Evolutionary conservation across 2,888 invertebrate species (phyloP).

Genomic region (Melanotus villosus): DNA sequence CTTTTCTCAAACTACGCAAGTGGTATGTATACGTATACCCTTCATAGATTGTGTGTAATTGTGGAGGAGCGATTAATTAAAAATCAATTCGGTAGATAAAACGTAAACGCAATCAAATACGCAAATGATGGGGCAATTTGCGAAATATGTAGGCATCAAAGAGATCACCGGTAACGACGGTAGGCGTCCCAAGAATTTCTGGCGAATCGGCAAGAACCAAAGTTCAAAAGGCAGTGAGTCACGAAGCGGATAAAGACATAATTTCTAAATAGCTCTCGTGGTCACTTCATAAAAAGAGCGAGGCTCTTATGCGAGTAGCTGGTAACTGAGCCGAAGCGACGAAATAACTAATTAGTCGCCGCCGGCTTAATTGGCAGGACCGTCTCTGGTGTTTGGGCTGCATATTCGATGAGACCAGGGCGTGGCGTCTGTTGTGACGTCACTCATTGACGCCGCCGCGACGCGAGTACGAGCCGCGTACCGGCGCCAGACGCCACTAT

Average conservation of each 20-base stretch:
- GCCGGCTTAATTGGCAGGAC: slow-evolving; percentile 45
- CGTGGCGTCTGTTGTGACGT: slow-evolving; percentile 70
- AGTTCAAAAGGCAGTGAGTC: slow-evolving; percentile 17
- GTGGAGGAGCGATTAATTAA: no score
- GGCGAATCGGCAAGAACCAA: background rate
- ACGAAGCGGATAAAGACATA: slow-evolving; percentile 21
- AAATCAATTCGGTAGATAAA: background rate
- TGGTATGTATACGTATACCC: no score
- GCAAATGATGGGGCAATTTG: no score
- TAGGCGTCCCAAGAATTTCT: background rate
- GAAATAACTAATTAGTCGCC: slow-evolving; percentile 40
- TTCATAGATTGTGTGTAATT: no score
- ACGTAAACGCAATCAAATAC: background rate
- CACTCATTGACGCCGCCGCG: slow-evolving; percentile 72
- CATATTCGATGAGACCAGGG: slow-evolving; percentile 54
- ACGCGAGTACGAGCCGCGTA: slow-evolving; percentile 59
- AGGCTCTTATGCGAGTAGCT: background rate
- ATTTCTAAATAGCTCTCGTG: slow-evolving; percentile 11
- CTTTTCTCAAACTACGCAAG: no score
- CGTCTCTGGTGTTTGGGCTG: slow-evolving; percentile 39
- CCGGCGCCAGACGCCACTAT: slow-evolving; percentile 64
- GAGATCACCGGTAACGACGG: no score
- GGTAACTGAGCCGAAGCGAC: slow-evolving; percentile 3
- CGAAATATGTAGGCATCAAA: background rate
- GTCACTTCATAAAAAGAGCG: background rate